Evolutionary conservation across 2,797 vertebrate species (phyloP).

Genomic region (Thalassophryne amazonica): DNA sequence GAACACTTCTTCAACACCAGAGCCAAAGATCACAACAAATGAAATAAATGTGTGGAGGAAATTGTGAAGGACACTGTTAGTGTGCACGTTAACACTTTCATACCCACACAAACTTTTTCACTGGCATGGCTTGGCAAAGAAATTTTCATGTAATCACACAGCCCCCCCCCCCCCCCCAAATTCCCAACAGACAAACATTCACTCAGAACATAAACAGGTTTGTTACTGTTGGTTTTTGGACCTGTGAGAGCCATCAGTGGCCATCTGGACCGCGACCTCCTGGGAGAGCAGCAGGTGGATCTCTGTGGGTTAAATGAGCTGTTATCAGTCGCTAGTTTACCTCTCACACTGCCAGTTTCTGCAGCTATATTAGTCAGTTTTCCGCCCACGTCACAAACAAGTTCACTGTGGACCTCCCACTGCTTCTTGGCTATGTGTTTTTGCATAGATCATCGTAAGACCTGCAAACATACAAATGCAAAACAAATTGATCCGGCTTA

Average conservation of each 20-base stretch:
- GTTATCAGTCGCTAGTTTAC: constrained; percentile 61
- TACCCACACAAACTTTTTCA: not conserved
- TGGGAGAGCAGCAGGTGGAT: constrained; percentile 58
- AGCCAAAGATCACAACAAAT: too few relatives aligned
- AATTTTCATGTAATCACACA: constrained; percentile 7
- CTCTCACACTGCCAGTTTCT: constrained; percentile 53
- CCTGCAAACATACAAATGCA: too few relatives aligned
- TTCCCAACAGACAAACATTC: constrained; percentile 48
- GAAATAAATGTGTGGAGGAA: too few relatives aligned
- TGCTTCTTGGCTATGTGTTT: constrained; percentile 6
- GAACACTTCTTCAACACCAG: too few relatives aligned
- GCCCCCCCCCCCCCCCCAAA: constrained; percentile 15
- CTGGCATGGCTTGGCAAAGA: constrained; percentile 3
- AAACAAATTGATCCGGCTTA: too few relatives aligned
- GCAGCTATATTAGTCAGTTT: constrained; percentile 56
- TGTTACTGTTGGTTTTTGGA: constrained; percentile 48
- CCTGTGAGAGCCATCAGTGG: constrained; percentile 41
- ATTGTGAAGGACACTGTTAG: not conserved
- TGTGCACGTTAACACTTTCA: not conserved
- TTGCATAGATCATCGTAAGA: not conserved
- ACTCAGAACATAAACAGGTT: constrained; percentile 42
- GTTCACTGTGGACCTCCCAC: constrained; percentile 30
- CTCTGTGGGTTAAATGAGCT: constrained; percentile 62
- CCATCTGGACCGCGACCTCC: constrained; percentile 66
- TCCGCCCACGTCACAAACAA: constrained; percentile 36